A percentile compares a stretch with the other conserved stretches of the same genome.
These are phyloP conservation scores for Scomber colias DNA, from an alignment of 2,113 vertebrate species.

Conservation along the genomic window DNA sequence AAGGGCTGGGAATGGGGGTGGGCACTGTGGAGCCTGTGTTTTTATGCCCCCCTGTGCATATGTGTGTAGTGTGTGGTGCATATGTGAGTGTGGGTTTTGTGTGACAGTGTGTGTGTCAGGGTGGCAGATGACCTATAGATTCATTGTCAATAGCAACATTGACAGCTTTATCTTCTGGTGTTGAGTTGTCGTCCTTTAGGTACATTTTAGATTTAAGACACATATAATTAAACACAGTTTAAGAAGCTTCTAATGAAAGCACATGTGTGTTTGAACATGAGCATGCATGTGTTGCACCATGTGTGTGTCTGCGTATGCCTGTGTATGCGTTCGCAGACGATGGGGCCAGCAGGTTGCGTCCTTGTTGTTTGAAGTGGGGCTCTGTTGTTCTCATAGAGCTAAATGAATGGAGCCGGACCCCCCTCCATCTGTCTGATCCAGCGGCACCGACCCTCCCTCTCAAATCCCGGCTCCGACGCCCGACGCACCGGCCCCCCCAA, in stretches of 20 bases:
- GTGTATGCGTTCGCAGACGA: slow-evolving; percentile 60
- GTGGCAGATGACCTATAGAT: slow-evolving; percentile 56
- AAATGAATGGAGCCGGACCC: slow-evolving; percentile 82
- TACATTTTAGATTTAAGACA: slow-evolving; percentile 27
- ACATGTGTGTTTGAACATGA: slow-evolving; percentile 46
- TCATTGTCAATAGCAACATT: slow-evolving; percentile 36
- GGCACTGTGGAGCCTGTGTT: slow-evolving; percentile 62
- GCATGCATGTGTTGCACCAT: slow-evolving; percentile 68
- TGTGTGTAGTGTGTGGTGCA: slow-evolving; percentile 33
- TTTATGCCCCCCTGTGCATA: slow-evolving; percentile 58
- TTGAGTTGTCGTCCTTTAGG: slow-evolving; percentile 19
- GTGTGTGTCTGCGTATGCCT: slow-evolving; percentile 62
- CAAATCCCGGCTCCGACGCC: slow-evolving; percentile 80
- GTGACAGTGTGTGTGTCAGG: slow-evolving; percentile 23
- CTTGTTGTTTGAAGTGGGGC: slow-evolving; percentile 83
- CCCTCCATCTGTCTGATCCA: slow-evolving; percentile 83
- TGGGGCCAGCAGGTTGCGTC: slow-evolving; percentile 78
- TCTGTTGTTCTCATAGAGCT: slow-evolving; percentile 82
- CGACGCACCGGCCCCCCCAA: slow-evolving; percentile 77
- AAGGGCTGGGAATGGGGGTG: slow-evolving; percentile 58
- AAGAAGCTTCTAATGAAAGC: slow-evolving; percentile 63
- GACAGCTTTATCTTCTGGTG: slow-evolving; percentile 54
- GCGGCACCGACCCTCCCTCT: slow-evolving; percentile 79
- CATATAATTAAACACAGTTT: slow-evolving; percentile 39
- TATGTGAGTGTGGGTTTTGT: slow-evolving; percentile 25